These are phyloP conservation scores for Phoeniculus purpureus DNA, from an alignment of 2,797 vertebrate genomes.

Conservation along the genomic window DNA sequence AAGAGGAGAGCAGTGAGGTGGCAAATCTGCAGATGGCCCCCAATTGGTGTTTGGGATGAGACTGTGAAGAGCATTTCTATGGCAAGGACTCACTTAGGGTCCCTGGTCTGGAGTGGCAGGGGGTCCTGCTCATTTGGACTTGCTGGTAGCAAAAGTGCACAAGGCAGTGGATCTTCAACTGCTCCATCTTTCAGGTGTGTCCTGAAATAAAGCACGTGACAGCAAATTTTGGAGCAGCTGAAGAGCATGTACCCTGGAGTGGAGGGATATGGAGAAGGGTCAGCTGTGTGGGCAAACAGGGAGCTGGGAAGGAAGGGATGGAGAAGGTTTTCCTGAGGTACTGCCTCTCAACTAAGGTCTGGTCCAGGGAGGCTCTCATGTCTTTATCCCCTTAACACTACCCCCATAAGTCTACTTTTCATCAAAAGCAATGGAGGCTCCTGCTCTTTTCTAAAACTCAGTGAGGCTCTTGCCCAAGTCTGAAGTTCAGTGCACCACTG, in stretches of 20 bases:
- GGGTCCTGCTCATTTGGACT: accelerated
- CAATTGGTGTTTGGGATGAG: neutral
- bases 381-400: neutral
- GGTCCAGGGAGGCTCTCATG: accelerated
- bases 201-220: neutral
- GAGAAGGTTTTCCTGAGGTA: neutral
- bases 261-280: neutral
- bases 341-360: neutral
- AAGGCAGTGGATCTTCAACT: neutral
- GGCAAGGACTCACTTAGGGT: neutral
- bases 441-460: neutral
- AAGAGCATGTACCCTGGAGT: accelerated
- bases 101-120: accelerated
- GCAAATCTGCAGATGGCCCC: constrained; percentile 48
- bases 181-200: neutral
- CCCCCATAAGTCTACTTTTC: neutral
- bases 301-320: neutral
- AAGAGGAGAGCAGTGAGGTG: constrained; percentile 41
- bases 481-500: neutral
- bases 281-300: neutral
- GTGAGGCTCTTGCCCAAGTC: neutral
- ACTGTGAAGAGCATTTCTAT: neutral
- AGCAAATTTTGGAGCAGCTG: neutral
- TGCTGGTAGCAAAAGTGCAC: no score
- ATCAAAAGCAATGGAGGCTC: neutral